Base-by-base conservation (phyloP, 2,797 vertebrate species). In the Lates japonicus region DNA sequence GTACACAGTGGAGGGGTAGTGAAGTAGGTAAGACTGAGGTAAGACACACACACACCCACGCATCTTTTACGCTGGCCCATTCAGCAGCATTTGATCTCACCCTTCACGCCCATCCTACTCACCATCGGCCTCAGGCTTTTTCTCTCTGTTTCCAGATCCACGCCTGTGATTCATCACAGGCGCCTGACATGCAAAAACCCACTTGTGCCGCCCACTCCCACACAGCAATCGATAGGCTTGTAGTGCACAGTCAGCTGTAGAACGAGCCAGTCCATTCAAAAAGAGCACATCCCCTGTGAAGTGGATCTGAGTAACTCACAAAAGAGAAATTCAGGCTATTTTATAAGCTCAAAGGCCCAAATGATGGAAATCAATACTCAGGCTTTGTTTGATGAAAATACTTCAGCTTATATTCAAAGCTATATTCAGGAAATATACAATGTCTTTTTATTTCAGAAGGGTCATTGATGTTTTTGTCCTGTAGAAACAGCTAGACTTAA, bases 121-220 rank as follows among this genome's bases (percentile, higher is more conserved):
- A 78, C 62, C 78, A 17, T 41, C 61, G 20, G 80, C 71, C 78
- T 80, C 70, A 20, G 63, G 67, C 60, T 63, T 35, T 69, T 44
- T 75, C 59, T 65, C 60, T 55, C 2, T 9, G 22, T 69, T 35
- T 29, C 70, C 77, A 75, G 48, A 71, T 81, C 78, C 82, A 71
- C 74, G 76, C 60, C 55, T 1, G 60, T 92, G 90, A 93, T 63
- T 93, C 91, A 93, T 87, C 90, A 62, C n/a, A n/a, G n/a, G 54
- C 42, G 31, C 14, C 80, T 80, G 81, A 77, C 85, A 87, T 84
- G 87, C 78, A 90, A 79, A n/a, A n/a, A n/a, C n/a, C 64, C 52
- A 22, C 81, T 82, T 76, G 76, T 48, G 79, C 33, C 74, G 77
- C 89, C 87, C 87, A 85, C 90, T 84, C 90, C 76, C 84, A 85